A percentile compares a stretch with the other conserved stretches of the same genome.
These are phyloP conservation scores for Ochotona princeps DNA, from an alignment of 2,113 vertebrate species.

Conservation along the genomic window DNA sequence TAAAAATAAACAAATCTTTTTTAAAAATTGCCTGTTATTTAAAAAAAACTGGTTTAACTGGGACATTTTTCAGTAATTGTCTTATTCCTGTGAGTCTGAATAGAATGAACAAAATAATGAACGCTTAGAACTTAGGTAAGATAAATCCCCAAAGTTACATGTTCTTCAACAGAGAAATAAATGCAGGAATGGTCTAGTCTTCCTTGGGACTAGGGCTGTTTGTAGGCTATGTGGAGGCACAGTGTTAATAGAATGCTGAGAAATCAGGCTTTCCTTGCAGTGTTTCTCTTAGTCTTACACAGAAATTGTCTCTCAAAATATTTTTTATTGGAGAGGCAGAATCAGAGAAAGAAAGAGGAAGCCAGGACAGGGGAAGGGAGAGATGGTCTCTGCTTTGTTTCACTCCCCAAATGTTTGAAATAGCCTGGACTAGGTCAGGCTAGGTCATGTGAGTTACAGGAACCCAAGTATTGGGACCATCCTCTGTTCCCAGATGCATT, in stretches of 20 bases:
- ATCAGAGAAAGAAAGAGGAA: no score
- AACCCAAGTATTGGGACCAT: no score
- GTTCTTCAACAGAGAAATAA: constrained; percentile 3
- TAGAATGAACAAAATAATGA: constrained; percentile 11
- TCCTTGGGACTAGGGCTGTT: neutral
- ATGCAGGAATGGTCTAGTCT: neutral
- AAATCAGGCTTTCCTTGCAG: neutral
- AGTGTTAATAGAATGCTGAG: neutral
- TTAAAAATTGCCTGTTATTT: no score
- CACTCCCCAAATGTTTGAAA: no score
- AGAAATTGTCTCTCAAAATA: neutral
- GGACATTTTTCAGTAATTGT: neutral
- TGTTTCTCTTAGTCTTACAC: constrained; percentile 31
- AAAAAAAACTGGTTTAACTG: constrained; percentile 11
- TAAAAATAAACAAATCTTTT: no score
- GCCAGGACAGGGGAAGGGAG: no score
- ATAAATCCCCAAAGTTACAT: neutral
- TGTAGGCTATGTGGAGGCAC: neutral
- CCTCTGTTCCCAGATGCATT: no score
- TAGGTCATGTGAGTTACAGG: no score
- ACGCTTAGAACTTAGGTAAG: neutral
- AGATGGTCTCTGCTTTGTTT: no score
- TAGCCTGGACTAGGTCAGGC: no score
- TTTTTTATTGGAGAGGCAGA: no score
- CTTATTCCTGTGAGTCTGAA: constrained; percentile 36